Percentiles rank a stretch among this genome's conserved stretches.
These are phyloP conservation scores for Drosophila nigritarsus DNA, from an alignment of 2,888 invertebrate genomes.

Conservation along the genomic window DNA sequence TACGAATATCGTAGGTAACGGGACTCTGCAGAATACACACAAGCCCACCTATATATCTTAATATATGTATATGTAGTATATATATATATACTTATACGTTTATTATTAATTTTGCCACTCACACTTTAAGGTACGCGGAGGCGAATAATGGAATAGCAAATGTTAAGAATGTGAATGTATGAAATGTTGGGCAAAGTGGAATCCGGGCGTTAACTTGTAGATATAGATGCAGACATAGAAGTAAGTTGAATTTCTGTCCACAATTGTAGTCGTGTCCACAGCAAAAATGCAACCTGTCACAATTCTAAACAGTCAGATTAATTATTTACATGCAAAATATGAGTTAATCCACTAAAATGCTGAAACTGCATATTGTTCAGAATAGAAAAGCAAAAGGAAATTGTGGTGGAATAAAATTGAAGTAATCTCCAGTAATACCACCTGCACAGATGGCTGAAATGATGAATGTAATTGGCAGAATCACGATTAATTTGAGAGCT, in stretches of 20 bases:
- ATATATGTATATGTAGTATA: background rate
- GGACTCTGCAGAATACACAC: no score
- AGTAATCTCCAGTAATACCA: background rate
- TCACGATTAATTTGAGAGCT: conserved; percentile 39
- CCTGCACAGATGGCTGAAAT: conserved; percentile 11
- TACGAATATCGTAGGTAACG: no score
- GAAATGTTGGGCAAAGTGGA: background rate
- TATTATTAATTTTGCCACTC: background rate
- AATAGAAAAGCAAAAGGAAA: background rate
- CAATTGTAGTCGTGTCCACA: background rate
- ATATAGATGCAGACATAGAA: background rate
- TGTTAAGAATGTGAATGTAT: background rate
- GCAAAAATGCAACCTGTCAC: background rate
- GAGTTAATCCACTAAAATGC: background rate
- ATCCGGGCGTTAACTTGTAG: background rate
- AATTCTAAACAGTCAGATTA: background rate
- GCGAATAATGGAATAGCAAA: background rate
- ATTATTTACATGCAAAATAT: background rate
- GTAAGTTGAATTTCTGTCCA: background rate
- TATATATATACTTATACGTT: background rate
- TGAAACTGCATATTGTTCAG: background rate
- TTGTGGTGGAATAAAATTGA: background rate
- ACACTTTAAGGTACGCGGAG: background rate
- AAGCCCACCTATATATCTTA: no score
- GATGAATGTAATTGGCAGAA: conserved; percentile 35